phyloP scores from a whole-genome alignment of 35 echinoderm and acorn worm species.

The Antedon bifida region DNA sequence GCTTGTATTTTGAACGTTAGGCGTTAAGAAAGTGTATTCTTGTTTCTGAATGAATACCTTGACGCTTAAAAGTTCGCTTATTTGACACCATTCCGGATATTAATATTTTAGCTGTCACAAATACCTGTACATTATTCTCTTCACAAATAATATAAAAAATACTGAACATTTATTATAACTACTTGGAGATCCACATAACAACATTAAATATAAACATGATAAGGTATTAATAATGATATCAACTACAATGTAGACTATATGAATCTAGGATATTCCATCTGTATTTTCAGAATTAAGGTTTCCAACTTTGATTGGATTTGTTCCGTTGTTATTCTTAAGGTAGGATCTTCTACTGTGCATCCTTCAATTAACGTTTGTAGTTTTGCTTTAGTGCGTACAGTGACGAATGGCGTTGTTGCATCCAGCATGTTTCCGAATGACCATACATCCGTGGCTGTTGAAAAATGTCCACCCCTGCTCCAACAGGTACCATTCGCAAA shows the following conservation, averaged over 20 bases:
- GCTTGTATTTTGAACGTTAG: no score
- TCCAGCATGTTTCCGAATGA: background rate
- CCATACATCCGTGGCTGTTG: background rate
- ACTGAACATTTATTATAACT: no score
- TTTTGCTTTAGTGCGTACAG: background rate
- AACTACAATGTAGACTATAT: background rate
- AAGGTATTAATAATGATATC: background rate
- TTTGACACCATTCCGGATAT: no score
- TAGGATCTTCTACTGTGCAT: background rate
- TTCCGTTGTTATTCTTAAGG: background rate
- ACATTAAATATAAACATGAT: no score
- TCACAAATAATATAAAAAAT: no score
- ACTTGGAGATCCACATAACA: no score
- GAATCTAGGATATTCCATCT: background rate
- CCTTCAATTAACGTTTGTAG: background rate
- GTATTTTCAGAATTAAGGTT: background rate
- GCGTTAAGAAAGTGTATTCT: no score
- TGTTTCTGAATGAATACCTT: no score
- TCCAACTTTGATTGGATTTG: background rate
- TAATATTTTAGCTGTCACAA: no score
- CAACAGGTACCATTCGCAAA: background rate
- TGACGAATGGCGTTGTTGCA: background rate
- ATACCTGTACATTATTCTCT: no score
- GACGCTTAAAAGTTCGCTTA: no score
- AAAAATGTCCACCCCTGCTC: background rate